phyloP scores from a whole-genome alignment of 1,140 invertebrate species.

The Parapsyche elsis region DNA sequence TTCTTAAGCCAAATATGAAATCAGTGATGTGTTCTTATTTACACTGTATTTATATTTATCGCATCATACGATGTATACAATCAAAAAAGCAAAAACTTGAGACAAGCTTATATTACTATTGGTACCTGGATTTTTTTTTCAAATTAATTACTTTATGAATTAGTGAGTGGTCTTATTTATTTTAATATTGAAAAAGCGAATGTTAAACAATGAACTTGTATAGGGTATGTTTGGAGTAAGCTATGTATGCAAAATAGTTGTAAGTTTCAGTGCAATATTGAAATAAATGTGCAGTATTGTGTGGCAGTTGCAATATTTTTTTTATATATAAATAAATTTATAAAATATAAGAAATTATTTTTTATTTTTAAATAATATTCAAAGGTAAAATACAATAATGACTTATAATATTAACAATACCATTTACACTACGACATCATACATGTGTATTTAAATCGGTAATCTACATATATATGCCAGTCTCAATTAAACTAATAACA shows the following conservation, averaged over 20 bases:
- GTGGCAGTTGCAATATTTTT: conserved; percentile 47
- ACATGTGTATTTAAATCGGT: no score
- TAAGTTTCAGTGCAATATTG: conserved; percentile 31
- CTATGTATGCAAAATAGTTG: neutral
- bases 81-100: no score
- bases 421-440: neutral
- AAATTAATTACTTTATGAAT: neutral
- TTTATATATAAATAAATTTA: conserved; percentile 9
- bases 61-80: no score
- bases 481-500: neutral
- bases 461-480: no score
- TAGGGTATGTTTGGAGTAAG: neutral
- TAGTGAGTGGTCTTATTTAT: neutral
- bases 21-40: neutral
- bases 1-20: neutral
- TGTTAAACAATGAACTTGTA: no score
- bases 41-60: neutral
- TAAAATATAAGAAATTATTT: neutral
- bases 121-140: no score
- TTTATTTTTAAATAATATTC: conserved; percentile 17
- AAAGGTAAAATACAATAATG: neutral
- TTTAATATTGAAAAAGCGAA: no score
- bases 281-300: conserved; percentile 42
- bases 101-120: no score
- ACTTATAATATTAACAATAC: neutral